Percentiles rank a stretch among this genome's conserved stretches.
Evolutionary conservation across 37 sponge, comb jelly and placozoan species (phyloP).

Genomic region (Eunapius fragilis): DNA sequence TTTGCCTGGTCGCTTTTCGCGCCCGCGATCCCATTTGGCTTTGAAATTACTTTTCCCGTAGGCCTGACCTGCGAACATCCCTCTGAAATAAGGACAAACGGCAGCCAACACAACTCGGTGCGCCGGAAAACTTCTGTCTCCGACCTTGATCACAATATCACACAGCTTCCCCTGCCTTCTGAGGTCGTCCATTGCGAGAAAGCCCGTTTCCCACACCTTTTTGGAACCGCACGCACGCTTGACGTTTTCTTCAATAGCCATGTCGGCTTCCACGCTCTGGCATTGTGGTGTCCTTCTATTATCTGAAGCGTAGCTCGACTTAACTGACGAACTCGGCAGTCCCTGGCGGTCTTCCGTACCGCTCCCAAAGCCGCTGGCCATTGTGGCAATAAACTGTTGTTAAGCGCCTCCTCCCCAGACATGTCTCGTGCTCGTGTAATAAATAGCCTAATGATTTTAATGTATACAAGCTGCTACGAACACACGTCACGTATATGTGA

Average conservation of each 20-base stretch:
- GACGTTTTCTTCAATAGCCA: not conserved
- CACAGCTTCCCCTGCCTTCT: conserved; percentile 65
- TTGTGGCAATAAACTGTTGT: no score
- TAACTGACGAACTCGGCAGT: not conserved
- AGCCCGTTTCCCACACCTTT: not conserved
- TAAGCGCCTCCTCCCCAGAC: not conserved
- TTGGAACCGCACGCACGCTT: not conserved
- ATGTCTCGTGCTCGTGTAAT: no score
- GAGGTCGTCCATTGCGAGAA: not conserved
- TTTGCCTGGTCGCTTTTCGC: no score
- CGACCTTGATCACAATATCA: conserved; percentile 83
- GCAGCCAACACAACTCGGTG: conserved; percentile 88
- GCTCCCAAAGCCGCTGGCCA: not conserved
- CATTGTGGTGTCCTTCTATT: not conserved
- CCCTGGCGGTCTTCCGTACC: not conserved
- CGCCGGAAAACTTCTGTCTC: conserved; percentile 41
- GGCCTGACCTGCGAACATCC: conserved; percentile 96
- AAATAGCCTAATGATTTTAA: no score
- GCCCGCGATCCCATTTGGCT: no score
- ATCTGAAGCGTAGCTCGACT: not conserved
- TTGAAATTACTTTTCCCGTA: no score
- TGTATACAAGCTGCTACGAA: no score
- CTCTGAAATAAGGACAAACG: conserved; percentile 85
- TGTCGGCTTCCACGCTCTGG: not conserved
- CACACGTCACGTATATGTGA: no score